A percentile compares a stretch with the other conserved stretches of the same genome.
phyloP scores from a whole-genome alignment of 2,113 vertebrate species.

The Platycercus adscitus region DNA sequence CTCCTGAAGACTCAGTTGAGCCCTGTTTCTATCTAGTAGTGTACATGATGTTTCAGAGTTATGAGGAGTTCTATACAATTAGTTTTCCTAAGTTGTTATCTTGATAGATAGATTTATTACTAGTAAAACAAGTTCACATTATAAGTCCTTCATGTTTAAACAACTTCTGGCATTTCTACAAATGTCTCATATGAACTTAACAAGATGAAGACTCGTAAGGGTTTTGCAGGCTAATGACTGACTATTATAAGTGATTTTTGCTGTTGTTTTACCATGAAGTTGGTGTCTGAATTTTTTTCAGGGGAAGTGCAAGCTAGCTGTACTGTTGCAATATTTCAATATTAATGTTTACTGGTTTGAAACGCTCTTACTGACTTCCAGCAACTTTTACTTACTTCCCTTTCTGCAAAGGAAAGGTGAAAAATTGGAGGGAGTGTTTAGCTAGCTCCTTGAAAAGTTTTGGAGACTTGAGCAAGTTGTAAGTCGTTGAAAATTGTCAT shows the following conservation, averaged over 20 bases:
- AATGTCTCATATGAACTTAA: background rate
- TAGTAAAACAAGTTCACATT: background rate
- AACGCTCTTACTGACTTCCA: background rate
- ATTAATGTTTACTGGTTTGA: background rate
- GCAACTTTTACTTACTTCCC: background rate
- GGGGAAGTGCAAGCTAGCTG: background rate
- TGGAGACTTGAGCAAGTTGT: background rate
- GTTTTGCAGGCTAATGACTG: background rate
- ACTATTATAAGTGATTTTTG: background rate
- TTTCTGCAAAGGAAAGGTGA: background rate
- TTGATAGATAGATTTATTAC: background rate
- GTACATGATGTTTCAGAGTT: background rate
- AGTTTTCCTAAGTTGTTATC: background rate
- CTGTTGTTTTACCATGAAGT: background rate
- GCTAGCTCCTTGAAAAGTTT: background rate
- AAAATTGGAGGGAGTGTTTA: background rate
- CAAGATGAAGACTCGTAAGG: background rate
- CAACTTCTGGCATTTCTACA: background rate
- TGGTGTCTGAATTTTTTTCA: background rate
- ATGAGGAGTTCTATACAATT: background rate
- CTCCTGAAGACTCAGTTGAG: background rate
- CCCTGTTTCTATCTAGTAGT: background rate
- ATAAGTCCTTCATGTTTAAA: background rate
- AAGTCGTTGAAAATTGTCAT: conserved; percentile 22
- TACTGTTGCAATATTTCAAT: background rate